Conservation (phyloP, 2,797 vertebrate genomes). For the Eutrigla gurnardus region DNA sequence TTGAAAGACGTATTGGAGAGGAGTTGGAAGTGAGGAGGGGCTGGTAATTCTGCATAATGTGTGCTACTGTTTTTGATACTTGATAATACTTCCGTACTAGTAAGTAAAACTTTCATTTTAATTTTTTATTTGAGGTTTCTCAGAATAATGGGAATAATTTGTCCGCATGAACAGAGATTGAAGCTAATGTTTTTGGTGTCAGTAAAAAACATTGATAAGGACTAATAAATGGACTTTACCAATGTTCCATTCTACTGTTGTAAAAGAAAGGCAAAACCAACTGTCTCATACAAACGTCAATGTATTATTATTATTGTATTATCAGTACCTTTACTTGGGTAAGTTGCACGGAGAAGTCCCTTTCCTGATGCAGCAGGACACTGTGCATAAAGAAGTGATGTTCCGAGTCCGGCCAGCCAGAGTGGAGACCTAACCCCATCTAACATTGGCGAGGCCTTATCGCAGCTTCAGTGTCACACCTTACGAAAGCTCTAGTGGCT, state of each 20-base stretch:
- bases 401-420: background rate
- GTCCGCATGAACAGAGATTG: too few species aligned
- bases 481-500: background rate
- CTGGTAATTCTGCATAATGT: background rate
- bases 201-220: too few species aligned
- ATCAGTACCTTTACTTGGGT: background rate
- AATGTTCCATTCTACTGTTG: too few species aligned
- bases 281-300: background rate
- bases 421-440: background rate
- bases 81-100: background rate
- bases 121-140: background rate
- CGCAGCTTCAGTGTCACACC: background rate
- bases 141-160: too few species aligned
- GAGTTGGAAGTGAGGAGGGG: background rate
- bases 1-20: too few species aligned
- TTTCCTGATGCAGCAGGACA: background rate
- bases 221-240: too few species aligned
- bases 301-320: background rate
- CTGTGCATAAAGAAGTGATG: background rate
- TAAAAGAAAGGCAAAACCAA: too few species aligned
- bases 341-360: background rate
- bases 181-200: too few species aligned
- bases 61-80: background rate
- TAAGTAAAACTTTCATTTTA: background rate
- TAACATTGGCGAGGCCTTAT: background rate